Percentiles rank a stretch among this genome's conserved stretches.
These are phyloP conservation scores for Cephus rjabovi DNA, from an alignment of 2,888 invertebrate genomes.

Conservation along the genomic window DNA sequence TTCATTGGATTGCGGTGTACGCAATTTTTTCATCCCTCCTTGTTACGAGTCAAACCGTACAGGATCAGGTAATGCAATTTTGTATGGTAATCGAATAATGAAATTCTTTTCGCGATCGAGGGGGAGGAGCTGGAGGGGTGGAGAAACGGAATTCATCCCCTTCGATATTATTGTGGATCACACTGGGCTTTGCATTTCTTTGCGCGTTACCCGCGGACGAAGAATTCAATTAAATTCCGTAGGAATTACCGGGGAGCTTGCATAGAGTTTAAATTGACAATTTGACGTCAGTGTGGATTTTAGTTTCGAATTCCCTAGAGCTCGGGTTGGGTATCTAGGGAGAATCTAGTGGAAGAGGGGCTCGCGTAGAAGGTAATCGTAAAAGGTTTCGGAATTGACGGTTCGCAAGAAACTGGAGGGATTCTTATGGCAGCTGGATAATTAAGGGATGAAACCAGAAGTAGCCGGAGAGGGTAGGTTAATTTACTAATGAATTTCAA, in stretches of 20 bases:
- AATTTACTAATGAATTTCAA: constrained; percentile 55
- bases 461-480: constrained; percentile 21
- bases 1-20: neutral
- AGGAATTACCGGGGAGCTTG: neutral
- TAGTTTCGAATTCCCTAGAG: neutral
- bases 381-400: neutral
- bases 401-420: neutral
- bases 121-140: neutral
- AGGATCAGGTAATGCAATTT: neutral
- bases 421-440: neutral
- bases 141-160: neutral
- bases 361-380: neutral
- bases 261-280: neutral
- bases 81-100: neutral
- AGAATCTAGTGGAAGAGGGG: neutral
- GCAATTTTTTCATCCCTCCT: neutral
- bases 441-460: neutral
- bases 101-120: neutral
- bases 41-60: neutral
- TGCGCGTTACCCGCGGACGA: constrained; percentile 8
- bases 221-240: constrained; percentile 19
- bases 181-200: constrained; percentile 22
- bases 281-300: neutral
- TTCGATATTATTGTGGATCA: constrained; percentile 7
- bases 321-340: neutral